These are phyloP conservation scores for Myotis vivesi DNA, from an alignment of 2,797 vertebrate genomes.

Conservation along the genomic window DNA sequence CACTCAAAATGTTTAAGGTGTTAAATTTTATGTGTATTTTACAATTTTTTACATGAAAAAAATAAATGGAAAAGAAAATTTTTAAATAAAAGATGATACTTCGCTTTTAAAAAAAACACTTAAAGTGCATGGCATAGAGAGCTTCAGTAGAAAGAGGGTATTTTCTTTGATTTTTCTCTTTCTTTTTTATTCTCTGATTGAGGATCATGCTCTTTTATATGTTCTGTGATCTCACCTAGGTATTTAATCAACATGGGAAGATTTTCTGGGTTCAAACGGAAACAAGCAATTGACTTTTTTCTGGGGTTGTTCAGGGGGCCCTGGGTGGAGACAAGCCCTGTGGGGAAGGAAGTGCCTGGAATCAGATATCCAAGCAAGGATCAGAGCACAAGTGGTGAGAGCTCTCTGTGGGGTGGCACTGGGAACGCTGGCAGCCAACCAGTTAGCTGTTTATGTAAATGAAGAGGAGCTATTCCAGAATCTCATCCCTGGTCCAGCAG, in stretches of 20 bases:
- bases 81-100: neutral
- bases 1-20: neutral
- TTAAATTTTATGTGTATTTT: neutral
- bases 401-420: neutral
- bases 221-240: neutral
- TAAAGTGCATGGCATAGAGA: neutral
- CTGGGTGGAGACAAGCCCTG: neutral
- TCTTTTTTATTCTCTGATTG: neutral
- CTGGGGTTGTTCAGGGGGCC: neutral
- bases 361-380: conserved; percentile 21
- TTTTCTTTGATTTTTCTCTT: neutral
- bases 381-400: neutral
- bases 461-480: neutral
- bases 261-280: neutral
- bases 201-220: neutral
- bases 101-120: neutral
- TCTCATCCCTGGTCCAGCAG: neutral
- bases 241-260: neutral
- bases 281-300: conserved; percentile 19
- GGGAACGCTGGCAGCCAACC: neutral
- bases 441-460: neutral
- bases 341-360: conserved; percentile 49
- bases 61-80: neutral
- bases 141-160: neutral
- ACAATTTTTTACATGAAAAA: neutral